A percentile compares a stretch with the other conserved stretches of the same genome.
phyloP scores from a whole-genome alignment of 2,888 invertebrate species.

The Aethes cnicana region DNA sequence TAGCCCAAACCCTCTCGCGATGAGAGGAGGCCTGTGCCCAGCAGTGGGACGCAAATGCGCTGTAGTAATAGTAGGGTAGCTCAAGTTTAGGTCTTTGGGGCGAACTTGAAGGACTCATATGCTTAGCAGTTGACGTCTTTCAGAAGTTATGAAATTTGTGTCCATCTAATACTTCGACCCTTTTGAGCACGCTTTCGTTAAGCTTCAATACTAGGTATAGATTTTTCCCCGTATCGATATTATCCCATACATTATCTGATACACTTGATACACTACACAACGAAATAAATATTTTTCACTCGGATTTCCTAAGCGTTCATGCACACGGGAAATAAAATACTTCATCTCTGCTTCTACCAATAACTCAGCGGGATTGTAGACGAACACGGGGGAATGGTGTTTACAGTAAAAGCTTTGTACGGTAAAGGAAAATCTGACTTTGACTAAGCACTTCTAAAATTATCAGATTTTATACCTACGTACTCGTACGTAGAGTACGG shows the following conservation, averaged over 20 bases:
- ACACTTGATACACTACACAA: constrained; percentile 6
- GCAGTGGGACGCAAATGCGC: no score
- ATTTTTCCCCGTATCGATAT: constrained; percentile 7
- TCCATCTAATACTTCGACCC: not conserved
- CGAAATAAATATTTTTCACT: constrained; percentile 29
- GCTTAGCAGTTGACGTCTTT: no score
- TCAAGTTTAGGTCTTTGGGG: no score
- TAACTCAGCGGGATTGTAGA: constrained; percentile 43
- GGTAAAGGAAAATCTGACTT: constrained; percentile 23
- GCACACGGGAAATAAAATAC: constrained; percentile 43
- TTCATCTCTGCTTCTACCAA: constrained; percentile 44
- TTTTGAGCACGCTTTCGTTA: not conserved
- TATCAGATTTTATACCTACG: no score
- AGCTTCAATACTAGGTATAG: not conserved
- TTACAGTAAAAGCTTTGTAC: constrained; percentile 29
- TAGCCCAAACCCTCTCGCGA: no score
- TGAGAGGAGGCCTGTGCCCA: no score
- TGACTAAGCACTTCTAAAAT: constrained; percentile 17
- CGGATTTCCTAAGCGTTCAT: constrained; percentile 26
- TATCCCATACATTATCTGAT: constrained; percentile 20
- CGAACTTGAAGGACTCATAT: no score
- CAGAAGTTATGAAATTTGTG: no score
- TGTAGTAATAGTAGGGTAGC: no score
- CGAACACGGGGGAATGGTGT: constrained; percentile 28
- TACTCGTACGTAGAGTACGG: no score